Conservation (phyloP, 2,888 invertebrate species). For the Drosophila paramelanica region DNA sequence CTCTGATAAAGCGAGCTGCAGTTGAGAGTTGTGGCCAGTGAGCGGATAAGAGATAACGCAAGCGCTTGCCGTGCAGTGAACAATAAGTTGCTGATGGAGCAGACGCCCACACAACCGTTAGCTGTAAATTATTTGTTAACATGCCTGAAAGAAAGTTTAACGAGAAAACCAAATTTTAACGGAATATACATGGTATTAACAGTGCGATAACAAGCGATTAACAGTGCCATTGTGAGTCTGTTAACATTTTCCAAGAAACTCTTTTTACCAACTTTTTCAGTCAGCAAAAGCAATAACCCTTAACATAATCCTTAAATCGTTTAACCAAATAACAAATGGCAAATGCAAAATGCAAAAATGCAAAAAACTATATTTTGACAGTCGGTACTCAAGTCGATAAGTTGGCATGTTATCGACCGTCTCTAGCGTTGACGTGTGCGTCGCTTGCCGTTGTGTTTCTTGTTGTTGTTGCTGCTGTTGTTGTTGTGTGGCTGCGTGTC, state of each 20-base stretch:
- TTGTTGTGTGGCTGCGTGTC: slow-evolving; percentile 63
- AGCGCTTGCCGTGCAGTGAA: slow-evolving; percentile 6
- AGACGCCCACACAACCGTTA: not conserved
- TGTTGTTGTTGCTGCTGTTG: slow-evolving; percentile 17
- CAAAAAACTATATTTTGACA: not conserved
- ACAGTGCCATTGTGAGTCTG: slow-evolving; percentile 25
- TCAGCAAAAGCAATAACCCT: not conserved
- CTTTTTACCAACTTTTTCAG: not conserved
- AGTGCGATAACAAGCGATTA: not conserved
- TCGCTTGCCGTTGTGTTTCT: slow-evolving; percentile 28
- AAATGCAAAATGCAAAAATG: too few species aligned
- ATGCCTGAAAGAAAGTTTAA: not conserved
- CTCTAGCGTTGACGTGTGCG: slow-evolving; percentile 55
- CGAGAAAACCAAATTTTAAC: slow-evolving; percentile 3
- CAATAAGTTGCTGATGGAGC: slow-evolving; percentile 6
- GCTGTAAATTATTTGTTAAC: not conserved
- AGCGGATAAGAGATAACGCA: slow-evolving; percentile 33
- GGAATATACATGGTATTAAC: slow-evolving; percentile 13
- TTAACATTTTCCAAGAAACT: not conserved
- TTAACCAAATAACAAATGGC: not conserved
- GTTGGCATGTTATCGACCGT: slow-evolving; percentile 9
- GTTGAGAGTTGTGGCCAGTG: slow-evolving; percentile 4
- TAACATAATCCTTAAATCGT: not conserved
- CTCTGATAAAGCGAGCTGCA: slow-evolving; percentile 35
- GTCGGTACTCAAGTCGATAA: slow-evolving; percentile 16